Conservation (phyloP, 1,140 invertebrate genomes). For the Sinella curviseta region DNA sequence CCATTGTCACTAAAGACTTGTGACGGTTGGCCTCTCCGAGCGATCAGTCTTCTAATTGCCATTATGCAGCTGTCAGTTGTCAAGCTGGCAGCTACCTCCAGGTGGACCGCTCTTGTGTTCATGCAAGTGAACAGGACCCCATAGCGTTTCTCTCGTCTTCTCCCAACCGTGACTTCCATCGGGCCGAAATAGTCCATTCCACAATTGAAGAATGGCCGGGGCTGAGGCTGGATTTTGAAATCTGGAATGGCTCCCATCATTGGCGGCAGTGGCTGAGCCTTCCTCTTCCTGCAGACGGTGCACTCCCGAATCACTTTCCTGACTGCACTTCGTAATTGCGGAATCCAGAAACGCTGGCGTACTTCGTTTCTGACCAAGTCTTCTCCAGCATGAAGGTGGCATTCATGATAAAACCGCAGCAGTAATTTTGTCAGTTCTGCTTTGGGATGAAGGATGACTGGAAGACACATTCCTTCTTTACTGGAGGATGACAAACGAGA, state of each 20-base stretch:
- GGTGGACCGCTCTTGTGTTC: slow-evolving; percentile 37
- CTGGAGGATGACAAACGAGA: not conserved
- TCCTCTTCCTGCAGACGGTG: slow-evolving; percentile 25
- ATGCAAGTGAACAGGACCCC: slow-evolving; percentile 42
- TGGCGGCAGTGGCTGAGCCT: slow-evolving; percentile 2
- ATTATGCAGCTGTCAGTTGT: slow-evolving; percentile 49
- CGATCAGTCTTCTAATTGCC: slow-evolving; percentile 50
- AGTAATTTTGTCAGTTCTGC: not conserved
- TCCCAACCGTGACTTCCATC: slow-evolving; percentile 37
- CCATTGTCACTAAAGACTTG: slow-evolving; percentile 51
- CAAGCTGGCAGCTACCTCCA: slow-evolving; percentile 48
- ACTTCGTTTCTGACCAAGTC: not conserved
- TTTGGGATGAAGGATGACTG: not conserved
- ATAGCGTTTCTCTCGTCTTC: slow-evolving; percentile 34
- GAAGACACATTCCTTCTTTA: not conserved
- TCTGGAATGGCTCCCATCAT: slow-evolving; percentile 42
- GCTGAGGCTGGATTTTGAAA: slow-evolving; percentile 29
- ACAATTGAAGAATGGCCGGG: slow-evolving; percentile 37
- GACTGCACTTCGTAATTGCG: not conserved
- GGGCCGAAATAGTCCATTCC: slow-evolving; percentile 49
- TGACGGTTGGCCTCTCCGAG: slow-evolving; percentile 45
- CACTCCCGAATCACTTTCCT: slow-evolving; percentile 15
- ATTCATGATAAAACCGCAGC: not conserved
- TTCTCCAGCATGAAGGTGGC: not conserved
- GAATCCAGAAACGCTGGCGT: not conserved